phyloP scores from a whole-genome alignment of 2,888 invertebrate genomes.

The Scaeva pyrastri region DNA sequence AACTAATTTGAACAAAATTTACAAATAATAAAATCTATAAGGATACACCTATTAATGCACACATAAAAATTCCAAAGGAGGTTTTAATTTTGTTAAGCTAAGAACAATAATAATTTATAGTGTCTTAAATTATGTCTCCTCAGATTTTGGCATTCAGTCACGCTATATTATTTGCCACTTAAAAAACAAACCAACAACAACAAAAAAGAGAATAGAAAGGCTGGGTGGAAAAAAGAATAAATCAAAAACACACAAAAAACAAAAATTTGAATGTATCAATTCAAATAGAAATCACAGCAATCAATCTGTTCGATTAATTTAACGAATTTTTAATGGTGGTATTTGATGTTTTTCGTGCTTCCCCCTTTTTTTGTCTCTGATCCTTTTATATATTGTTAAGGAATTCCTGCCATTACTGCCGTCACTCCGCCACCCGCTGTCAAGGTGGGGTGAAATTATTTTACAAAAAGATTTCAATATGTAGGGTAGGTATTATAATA shows the following conservation, averaged over 20 bases:
- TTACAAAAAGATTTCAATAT: slow-evolving; percentile 12
- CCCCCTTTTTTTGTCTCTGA: slow-evolving; percentile 4
- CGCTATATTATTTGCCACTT: not conserved
- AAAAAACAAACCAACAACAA: no score
- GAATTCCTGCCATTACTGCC: not conserved
- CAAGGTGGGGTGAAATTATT: not conserved
- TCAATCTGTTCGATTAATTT: slow-evolving; percentile 66
- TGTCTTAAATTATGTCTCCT: not conserved
- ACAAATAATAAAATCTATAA: no score
- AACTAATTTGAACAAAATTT: no score
- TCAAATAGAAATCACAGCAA: slow-evolving; percentile 55
- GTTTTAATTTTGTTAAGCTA: not conserved
- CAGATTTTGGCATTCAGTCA: not conserved
- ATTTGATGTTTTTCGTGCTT: slow-evolving; percentile 33
- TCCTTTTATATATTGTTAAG: not conserved
- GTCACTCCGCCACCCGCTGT: no score
- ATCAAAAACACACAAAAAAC: not conserved
- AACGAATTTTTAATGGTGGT: slow-evolving; percentile 48
- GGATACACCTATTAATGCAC: not conserved
- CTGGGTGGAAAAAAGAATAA: not conserved
- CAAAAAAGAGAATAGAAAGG: no score
- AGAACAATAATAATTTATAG: not conserved
- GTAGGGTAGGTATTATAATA: no score
- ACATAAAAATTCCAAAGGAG: not conserved
- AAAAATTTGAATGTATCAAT: slow-evolving; percentile 18